These are phyloP conservation scores for Hestina assimilis DNA, from an alignment of 1,140 invertebrate genomes.

Conservation along the genomic window DNA sequence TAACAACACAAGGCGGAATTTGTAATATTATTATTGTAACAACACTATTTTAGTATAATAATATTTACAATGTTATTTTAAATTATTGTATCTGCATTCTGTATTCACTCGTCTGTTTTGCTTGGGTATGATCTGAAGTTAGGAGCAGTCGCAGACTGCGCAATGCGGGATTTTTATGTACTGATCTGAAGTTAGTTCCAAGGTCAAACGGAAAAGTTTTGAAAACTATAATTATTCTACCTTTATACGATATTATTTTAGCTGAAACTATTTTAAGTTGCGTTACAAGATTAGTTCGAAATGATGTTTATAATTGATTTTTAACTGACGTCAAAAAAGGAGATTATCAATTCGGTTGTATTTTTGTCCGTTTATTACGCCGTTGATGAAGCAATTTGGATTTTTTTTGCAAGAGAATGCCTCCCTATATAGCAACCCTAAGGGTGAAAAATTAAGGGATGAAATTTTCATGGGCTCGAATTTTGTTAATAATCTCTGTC, in stretches of 20 bases:
- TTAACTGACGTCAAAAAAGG: no score
- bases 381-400: no score
- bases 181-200: slow-evolving; percentile 25
- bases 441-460: no score
- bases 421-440: no score
- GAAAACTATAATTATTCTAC: neutral
- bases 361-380: no score
- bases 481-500: no score
- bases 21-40: neutral
- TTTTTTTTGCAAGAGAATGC: no score
- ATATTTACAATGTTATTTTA: slow-evolving; percentile 20
- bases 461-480: no score
- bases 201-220: slow-evolving; percentile 12
- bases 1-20: slow-evolving; percentile 1
- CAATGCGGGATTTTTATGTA: slow-evolving; percentile 50
- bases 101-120: slow-evolving; percentile 34
- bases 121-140: slow-evolving; percentile 45
- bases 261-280: neutral
- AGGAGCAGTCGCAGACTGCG: slow-evolving; percentile 37
- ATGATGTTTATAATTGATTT: no score
- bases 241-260: neutral
- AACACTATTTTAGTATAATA: neutral
- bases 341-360: no score
- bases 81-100: slow-evolving; percentile 7
- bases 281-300: no score